Conservation (phyloP, 1,140 invertebrate genomes). For the Lasaia peninsularis region DNA sequence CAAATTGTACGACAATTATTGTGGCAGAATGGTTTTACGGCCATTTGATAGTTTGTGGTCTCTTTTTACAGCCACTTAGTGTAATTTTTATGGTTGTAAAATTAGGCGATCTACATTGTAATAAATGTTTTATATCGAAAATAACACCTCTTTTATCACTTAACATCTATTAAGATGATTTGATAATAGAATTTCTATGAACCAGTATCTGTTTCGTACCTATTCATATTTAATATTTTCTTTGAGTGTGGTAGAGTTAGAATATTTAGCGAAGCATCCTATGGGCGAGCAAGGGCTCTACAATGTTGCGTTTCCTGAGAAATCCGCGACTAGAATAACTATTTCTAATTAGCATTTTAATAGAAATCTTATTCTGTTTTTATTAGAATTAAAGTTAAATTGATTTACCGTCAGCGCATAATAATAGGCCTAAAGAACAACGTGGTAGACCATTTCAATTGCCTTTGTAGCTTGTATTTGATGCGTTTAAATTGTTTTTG, state of each 20-base stretch:
- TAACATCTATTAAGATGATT: slow-evolving; percentile 22
- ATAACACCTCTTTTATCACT: background rate
- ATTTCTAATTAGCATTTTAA: slow-evolving; percentile 54
- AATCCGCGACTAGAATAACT: slow-evolving; percentile 46
- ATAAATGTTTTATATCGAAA: background rate
- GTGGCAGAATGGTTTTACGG: slow-evolving; percentile 60
- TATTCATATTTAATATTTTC: too few species aligned
- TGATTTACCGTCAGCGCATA: background rate
- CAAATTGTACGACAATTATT: slow-evolving; percentile 54
- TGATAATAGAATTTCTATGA: too few species aligned
- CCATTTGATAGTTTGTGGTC: slow-evolving; percentile 56
- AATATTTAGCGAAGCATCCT: slow-evolving; percentile 39
- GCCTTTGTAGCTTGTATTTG: background rate
- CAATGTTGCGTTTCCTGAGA: slow-evolving; percentile 50
- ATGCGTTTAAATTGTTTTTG: slow-evolving; percentile 21
- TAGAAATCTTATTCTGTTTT: slow-evolving; percentile 40
- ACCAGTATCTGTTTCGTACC: too few species aligned
- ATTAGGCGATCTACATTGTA: slow-evolving; percentile 21
- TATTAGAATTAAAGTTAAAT: slow-evolving; percentile 27
- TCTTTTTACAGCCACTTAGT: slow-evolving; percentile 3
- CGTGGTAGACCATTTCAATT: background rate
- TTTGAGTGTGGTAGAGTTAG: too few species aligned
- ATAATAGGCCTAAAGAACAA: background rate
- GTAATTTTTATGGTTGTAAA: slow-evolving; percentile 22
- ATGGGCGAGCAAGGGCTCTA: slow-evolving; percentile 36